Evolutionary conservation across 2,888 invertebrate genomes (phyloP).

Genomic region (Oxyteleia sp.): DNA sequence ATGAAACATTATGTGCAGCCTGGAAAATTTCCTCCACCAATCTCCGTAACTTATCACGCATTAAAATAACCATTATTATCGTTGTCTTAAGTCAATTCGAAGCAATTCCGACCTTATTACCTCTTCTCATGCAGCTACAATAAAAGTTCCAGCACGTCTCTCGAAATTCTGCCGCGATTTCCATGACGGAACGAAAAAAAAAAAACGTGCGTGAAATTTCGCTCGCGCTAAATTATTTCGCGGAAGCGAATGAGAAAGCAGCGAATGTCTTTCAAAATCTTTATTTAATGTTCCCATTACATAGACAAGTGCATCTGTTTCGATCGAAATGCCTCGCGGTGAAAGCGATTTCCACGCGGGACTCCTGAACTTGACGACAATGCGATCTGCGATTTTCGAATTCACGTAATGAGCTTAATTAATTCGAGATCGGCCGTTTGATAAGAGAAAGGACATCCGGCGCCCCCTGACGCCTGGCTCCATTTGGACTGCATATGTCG

Average conservation of each 20-base stretch:
- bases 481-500: constrained; percentile 66
- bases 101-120: constrained; percentile 16
- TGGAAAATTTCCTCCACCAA: no score
- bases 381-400: constrained; percentile 59
- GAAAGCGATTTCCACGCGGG: constrained; percentile 70
- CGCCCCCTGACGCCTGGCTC: constrained; percentile 11
- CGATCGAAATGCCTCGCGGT: constrained; percentile 64
- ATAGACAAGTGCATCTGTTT: constrained; percentile 67
- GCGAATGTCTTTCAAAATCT: constrained; percentile 60
- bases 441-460: constrained; percentile 66
- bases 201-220: constrained; percentile 38
- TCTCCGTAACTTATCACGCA: no score
- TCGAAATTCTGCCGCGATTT: constrained; percentile 47
- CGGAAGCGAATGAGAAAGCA: constrained; percentile 67
- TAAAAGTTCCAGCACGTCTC: constrained; percentile 29
- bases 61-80: no score
- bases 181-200: constrained; percentile 31
- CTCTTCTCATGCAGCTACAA: constrained; percentile 20
- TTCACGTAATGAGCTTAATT: constrained; percentile 72
- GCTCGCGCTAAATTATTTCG: constrained; percentile 31
- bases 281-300: constrained; percentile 71
- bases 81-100: not conserved
- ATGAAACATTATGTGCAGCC: no score
- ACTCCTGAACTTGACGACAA: constrained; percentile 70
- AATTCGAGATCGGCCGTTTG: constrained; percentile 73